Base-by-base conservation (phyloP, 2,888 invertebrate species). In the Chaetoderma sp. region DNA sequence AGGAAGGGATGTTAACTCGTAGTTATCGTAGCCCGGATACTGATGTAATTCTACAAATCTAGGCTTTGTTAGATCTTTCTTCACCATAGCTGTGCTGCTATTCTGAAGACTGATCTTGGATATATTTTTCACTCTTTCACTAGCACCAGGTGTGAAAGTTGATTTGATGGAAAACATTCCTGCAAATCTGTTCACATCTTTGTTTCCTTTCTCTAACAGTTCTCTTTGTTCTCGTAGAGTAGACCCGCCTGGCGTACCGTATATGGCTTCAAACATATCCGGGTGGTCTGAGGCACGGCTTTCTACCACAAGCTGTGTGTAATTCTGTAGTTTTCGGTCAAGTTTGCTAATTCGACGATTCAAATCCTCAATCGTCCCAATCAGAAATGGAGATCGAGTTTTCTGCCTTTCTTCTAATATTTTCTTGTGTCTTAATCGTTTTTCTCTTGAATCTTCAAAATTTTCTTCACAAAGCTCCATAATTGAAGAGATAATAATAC, bases 321-420 rank as follows among this genome's bases (percentile, higher is more conserved):
- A 84, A 39, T 67, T 73, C 64, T 83, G 83, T 25, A 85, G 73
- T 65, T 81, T 79, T 55, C 77, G 72, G 63, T 85, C 84, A 30
- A 85, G 70, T 64, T 76, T 78, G 59, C 83, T 79, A n/a, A 85
- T 83, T 62, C 78, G 78, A 32, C 69, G 72, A 67, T 80, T 84
- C 4, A 85, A 80, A 52, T 82, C 81, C 56, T 83, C 83, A 70
- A 85, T 83, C 8, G 84, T 78, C 13, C 85, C 85, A 75, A 85
- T 81, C n/a, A 84, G 70, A 72, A 84, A 84, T 55, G 85, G 82
- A 32, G 83, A 83, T 63, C 76, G 76, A 25, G 74, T 69, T 55
- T 74, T 49, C 60, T 82, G 82, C 58, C 74, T 76, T 10, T 65
- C 65, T 64, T 72, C 67, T 23, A 81, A 63, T 52, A 71, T 59